Conservation (phyloP, 2,888 invertebrate species). For the Stegophylla sp. region DNA sequence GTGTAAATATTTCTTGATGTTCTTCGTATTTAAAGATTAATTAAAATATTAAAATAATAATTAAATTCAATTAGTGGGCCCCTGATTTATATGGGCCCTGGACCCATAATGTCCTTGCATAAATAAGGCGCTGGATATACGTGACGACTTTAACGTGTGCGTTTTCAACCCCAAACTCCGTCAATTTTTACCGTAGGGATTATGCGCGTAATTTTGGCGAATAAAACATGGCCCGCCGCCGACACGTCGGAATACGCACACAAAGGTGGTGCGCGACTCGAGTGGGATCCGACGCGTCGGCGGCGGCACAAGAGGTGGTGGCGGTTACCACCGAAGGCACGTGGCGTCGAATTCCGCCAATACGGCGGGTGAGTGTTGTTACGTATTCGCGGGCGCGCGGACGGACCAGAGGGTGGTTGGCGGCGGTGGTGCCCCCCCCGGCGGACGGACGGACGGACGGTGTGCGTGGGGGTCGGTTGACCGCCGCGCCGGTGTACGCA, state of each 20-base stretch:
- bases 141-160: too few relatives aligned
- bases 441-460: background rate
- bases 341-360: slow-evolving; percentile 61
- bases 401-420: background rate
- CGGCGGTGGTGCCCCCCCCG: background rate
- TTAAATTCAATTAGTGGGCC: too few relatives aligned
- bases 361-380: too few relatives aligned
- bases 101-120: too few relatives aligned
- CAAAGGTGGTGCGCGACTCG: background rate
- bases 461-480: slow-evolving; percentile 12
- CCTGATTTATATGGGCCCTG: too few relatives aligned
- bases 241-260: background rate
- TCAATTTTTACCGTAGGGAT: background rate
- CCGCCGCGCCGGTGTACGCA: slow-evolving; percentile 2
- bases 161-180: too few relatives aligned
- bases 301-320: too few relatives aligned
- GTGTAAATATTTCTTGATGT: too few relatives aligned
- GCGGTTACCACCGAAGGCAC: slow-evolving; percentile 46
- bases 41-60: too few relatives aligned
- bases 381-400: too few relatives aligned
- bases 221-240: background rate
- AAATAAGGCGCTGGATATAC: too few relatives aligned
- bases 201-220: background rate
- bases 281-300: background rate
- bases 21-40: too few relatives aligned